phyloP scores from a whole-genome alignment of 2,888 invertebrate species.

The Rhodophaea formosa region DNA sequence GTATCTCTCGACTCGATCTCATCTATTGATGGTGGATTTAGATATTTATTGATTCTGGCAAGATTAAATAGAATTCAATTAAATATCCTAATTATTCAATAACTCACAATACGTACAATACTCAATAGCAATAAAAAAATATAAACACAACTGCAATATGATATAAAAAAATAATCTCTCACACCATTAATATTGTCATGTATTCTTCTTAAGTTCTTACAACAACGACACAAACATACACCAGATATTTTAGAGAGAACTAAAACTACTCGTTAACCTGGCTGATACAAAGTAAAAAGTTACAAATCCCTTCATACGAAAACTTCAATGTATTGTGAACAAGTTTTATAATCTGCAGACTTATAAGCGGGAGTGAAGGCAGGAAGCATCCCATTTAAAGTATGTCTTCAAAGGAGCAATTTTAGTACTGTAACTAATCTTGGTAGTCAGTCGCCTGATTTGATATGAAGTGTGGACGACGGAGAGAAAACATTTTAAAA shows the following conservation, averaged over 20 bases:
- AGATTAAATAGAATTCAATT: too few relatives aligned
- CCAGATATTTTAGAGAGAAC: background rate
- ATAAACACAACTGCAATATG: background rate
- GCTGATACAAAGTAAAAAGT: background rate
- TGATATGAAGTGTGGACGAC: conserved; percentile 31
- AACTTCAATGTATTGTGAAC: conserved; percentile 11
- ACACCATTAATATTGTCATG: background rate
- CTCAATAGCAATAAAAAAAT: too few relatives aligned
- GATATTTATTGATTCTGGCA: too few relatives aligned
- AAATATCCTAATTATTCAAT: too few relatives aligned
- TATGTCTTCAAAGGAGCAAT: conserved; percentile 32
- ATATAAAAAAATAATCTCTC: background rate
- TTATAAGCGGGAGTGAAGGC: conserved; percentile 15
- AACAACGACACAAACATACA: background rate
- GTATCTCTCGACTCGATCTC: too few relatives aligned
- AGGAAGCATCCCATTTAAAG: conserved; percentile 35
- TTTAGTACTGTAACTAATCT: conserved; percentile 29
- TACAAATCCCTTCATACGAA: background rate
- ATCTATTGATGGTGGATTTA: too few relatives aligned
- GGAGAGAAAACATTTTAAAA: conserved; percentile 21
- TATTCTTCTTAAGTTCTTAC: background rate
- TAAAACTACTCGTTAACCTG: background rate
- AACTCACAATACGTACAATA: too few relatives aligned
- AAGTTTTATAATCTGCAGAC: background rate
- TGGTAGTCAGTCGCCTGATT: conserved; percentile 31